These are phyloP conservation scores for Conus betulinus DNA, from an alignment of 1,140 invertebrate genomes.

Conservation along the genomic window DNA sequence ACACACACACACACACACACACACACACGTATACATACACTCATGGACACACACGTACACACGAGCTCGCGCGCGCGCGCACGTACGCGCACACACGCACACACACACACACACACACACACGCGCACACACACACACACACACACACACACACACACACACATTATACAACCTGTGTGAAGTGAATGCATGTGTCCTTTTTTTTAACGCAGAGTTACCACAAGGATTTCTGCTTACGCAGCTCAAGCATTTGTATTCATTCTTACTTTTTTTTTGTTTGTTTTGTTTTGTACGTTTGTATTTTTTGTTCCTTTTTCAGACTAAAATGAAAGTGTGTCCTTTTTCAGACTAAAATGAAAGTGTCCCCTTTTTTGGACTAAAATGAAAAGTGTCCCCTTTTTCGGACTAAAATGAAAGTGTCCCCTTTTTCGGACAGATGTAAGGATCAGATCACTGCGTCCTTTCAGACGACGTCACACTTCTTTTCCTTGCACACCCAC, in stretches of 20 bases:
- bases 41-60: neutral
- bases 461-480: too few relatives aligned
- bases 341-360: too few relatives aligned
- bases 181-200: neutral
- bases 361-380: too few relatives aligned
- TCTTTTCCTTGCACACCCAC: too few relatives aligned
- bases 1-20: neutral
- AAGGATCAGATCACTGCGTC: too few relatives aligned
- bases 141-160: neutral
- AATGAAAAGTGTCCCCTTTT: too few relatives aligned
- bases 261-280: neutral
- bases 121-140: neutral
- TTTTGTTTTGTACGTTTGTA: too few relatives aligned
- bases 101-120: neutral
- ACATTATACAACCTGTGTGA: neutral
- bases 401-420: too few relatives aligned
- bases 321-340: too few relatives aligned
- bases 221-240: neutral
- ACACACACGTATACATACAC: neutral
- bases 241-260: neutral
- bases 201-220: neutral
- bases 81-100: conserved; percentile 10
- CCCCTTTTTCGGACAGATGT: too few relatives aligned
- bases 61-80: conserved; percentile 5
- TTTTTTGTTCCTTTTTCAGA: too few relatives aligned